phyloP scores from a whole-genome alignment of 2,113 vertebrate genomes.

The Morone chrysops region DNA sequence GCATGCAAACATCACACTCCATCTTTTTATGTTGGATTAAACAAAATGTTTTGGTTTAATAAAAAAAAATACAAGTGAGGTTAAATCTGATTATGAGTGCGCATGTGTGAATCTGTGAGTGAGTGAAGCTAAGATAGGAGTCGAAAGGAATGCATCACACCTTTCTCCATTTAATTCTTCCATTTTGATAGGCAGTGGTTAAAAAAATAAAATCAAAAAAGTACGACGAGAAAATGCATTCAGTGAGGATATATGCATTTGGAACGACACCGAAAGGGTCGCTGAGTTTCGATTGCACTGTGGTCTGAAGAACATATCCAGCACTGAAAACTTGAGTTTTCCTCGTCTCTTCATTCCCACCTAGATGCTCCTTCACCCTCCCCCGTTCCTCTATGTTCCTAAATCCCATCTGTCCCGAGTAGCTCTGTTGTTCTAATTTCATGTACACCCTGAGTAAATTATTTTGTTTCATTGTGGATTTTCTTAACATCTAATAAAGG shows the following conservation, averaged over 20 bases:
- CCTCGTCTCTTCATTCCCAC: slow-evolving; percentile 62
- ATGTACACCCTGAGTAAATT: slow-evolving; percentile 95
- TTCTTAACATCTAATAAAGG: slow-evolving; percentile 99
- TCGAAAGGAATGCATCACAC: slow-evolving; percentile 77
- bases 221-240: slow-evolving; percentile 45
- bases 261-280: slow-evolving; percentile 61
- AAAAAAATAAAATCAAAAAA: slow-evolving; percentile 15
- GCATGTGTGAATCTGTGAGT: slow-evolving; percentile 57
- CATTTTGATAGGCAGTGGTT: slow-evolving; percentile 78
- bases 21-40: slow-evolving; percentile 72
- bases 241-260: slow-evolving; percentile 75
- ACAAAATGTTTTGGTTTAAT: slow-evolving; percentile 54
- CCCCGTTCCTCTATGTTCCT: slow-evolving; percentile 42
- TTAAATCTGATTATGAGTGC: slow-evolving; percentile 78
- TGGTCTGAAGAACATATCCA: slow-evolving; percentile 87
- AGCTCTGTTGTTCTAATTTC: slow-evolving; percentile 95
- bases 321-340: slow-evolving; percentile 83
- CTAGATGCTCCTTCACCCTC: slow-evolving; percentile 55
- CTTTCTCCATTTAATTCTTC: slow-evolving; percentile 63
- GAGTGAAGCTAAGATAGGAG: slow-evolving; percentile 78
- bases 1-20: slow-evolving; percentile 78
- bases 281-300: slow-evolving; percentile 77
- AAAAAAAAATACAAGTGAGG: slow-evolving; percentile 55
- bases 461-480: slow-evolving; percentile 99
- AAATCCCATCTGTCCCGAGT: slow-evolving; percentile 86